phyloP scores from a whole-genome alignment of 2,113 vertebrate species.

The Myrmecophaga tridactyla region DNA sequence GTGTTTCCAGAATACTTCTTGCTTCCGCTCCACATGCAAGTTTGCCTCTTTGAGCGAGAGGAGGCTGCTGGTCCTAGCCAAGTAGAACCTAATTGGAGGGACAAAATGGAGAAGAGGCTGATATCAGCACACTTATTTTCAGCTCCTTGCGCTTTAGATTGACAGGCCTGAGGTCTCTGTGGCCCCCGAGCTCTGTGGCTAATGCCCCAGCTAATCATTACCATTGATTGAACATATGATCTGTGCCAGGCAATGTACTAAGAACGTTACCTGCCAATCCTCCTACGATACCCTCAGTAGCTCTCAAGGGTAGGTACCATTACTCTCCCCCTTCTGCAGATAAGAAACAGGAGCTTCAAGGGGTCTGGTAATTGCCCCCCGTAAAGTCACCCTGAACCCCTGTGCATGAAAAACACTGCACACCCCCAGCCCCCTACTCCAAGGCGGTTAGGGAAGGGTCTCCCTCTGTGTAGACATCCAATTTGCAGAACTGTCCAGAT shows the following conservation, averaged over 20 bases:
- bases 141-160: background rate
- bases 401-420: background rate
- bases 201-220: background rate
- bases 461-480: accelerated
- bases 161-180: background rate
- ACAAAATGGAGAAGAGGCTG: background rate
- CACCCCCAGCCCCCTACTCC: background rate
- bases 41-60: background rate
- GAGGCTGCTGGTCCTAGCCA: background rate
- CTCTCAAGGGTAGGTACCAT: background rate
- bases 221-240: background rate
- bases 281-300: background rate
- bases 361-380: background rate
- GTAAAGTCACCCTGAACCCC: background rate
- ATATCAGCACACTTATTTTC: background rate
- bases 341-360: background rate
- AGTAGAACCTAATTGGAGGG: background rate
- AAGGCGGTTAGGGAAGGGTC: accelerated
- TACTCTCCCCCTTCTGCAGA: background rate
- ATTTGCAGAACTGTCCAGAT: background rate
- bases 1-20: background rate
- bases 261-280: accelerated
- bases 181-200: background rate
- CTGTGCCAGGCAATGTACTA: background rate
- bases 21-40: background rate